Conservation (phyloP, 2,797 vertebrate species). For the Parauchenoglanis punctatus region DNA sequence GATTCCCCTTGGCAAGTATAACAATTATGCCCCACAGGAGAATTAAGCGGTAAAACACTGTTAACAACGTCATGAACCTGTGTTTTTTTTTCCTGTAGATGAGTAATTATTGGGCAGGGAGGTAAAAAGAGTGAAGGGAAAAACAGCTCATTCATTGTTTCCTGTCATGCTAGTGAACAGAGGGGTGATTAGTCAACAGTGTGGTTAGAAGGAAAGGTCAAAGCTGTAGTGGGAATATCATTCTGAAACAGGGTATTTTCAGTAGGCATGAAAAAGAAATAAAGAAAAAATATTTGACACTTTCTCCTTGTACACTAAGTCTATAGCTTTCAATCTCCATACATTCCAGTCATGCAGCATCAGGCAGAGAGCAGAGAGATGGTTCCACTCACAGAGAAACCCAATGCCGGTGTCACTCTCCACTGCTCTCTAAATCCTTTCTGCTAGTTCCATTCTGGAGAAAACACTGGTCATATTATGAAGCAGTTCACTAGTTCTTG, state of each 20-base stretch:
- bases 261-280: conserved; percentile 49
- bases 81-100: conserved; percentile 50
- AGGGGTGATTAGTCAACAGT: conserved; percentile 49
- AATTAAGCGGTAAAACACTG: conserved; percentile 35
- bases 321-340: conserved; percentile 73
- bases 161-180: conserved; percentile 49
- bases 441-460: conserved; percentile 72
- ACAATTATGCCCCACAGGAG: conserved; percentile 31
- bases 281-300: conserved; percentile 34
- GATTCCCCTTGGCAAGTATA: conserved; percentile 23
- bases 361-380: conserved; percentile 55
- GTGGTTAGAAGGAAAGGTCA: conserved; percentile 56
- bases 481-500: conserved; percentile 10
- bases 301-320: conserved; percentile 60
- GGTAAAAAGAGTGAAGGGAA: conserved; percentile 43
- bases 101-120: conserved; percentile 47
- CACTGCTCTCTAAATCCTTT: conserved; percentile 57
- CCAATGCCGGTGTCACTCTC: conserved; percentile 62
- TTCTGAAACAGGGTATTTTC: conserved; percentile 60
- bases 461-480: conserved; percentile 77
- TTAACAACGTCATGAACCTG: conserved; percentile 32
- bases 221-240: conserved; percentile 57
- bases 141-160: conserved; percentile 57
- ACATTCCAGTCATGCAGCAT: conserved; percentile 63
- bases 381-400: conserved; percentile 72